Base-by-base conservation (phyloP, 1,140 invertebrate genomes). In the Lineus longissimus region DNA sequence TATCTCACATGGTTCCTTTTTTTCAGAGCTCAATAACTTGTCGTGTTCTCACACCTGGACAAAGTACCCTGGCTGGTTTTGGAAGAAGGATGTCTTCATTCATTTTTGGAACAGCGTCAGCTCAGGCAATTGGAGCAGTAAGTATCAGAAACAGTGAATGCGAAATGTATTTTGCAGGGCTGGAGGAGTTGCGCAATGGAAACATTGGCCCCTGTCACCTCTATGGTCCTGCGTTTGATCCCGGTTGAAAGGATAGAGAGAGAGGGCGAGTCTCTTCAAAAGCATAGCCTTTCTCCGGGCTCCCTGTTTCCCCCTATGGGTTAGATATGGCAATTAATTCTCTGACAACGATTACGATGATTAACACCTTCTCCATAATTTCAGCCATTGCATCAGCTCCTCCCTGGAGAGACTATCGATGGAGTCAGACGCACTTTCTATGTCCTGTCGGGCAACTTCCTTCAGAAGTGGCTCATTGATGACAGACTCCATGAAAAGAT, bases 11-110 rank as follows among this genome's bases (percentile, higher is more conserved):
- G n/a, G n/a, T n/a, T n/a, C n/a, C n/a, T n/a, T n/a, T n/a, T n/a
- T 68, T 69, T 1, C 64, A 81, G 76, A 77, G 70, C 59, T 86
- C 82, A 19, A 84, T 95, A 27, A 81, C 78, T 0, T 92, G 89
- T 73, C 85, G 87, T 40, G 86, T 88, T 6, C 82, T 97, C 43
- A 86, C 88, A 59, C 86, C 88, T 2, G 88, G 91, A 15, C 88
- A 91, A 64, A 91, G 93, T 17, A 92, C 94, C 86, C 84, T 97
- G 17, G 91, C 92, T 31, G 93, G 93, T 0, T 87, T 97, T 69
- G 88, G 92, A 13, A 86, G 90, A 1, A 85, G 89, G 69, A 90
- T 97, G 76, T 90, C 91, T 0, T 90, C 91, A 0, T 86, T 96
- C 43, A 89, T 96, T 67, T 95, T 95, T 82, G 93, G 92, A 0